Evolutionary conservation across 2,888 invertebrate species (phyloP).

Genomic region (Heliconius erato): DNA sequence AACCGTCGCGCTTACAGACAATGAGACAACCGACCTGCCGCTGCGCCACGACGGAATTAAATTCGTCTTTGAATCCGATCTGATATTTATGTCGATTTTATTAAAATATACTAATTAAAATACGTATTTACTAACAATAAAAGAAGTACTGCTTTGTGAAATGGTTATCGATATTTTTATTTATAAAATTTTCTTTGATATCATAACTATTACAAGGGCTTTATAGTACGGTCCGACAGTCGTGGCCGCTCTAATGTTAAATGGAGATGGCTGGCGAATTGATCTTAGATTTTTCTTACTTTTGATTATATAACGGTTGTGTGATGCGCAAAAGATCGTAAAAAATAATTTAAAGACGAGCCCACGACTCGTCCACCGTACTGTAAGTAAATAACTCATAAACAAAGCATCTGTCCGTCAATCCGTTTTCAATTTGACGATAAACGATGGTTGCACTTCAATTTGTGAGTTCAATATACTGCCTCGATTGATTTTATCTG

Average conservation of each 20-base stretch:
- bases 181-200: no score
- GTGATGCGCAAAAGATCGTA: neutral
- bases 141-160: neutral
- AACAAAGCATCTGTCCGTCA: conserved; percentile 17
- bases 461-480: conserved; percentile 20
- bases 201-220: no score
- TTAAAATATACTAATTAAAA: neutral
- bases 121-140: neutral
- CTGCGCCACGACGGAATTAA: no score
- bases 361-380: neutral
- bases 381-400: neutral
- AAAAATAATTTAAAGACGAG: neutral
- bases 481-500: conserved; percentile 3
- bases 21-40: no score
- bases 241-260: neutral
- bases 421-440: conserved; percentile 1
- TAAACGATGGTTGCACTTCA: conserved; percentile 10
- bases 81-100: no score
- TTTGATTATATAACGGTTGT: neutral
- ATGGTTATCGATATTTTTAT: neutral
- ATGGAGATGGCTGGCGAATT: neutral
- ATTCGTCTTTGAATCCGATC: no score
- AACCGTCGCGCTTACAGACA: no score
- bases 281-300: neutral
- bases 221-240: no score